Evolutionary conservation across 2,113 vertebrate genomes (phyloP).

Genomic region (Corythornis cristatus): DNA sequence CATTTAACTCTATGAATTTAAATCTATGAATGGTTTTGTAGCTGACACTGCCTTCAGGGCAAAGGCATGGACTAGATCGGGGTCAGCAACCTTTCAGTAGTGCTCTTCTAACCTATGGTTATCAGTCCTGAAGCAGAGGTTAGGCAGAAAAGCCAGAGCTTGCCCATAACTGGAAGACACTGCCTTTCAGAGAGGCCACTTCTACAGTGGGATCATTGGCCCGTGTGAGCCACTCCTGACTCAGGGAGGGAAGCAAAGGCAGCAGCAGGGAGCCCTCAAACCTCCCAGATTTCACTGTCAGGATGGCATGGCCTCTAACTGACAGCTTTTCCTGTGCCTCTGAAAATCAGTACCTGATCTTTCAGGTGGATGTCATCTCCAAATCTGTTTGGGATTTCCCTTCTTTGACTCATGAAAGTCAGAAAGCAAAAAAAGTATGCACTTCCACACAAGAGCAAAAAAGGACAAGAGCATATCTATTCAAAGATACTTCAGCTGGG

Average conservation of each 20-base stretch:
- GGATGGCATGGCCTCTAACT: background rate
- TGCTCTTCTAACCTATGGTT: background rate
- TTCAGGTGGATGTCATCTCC: background rate
- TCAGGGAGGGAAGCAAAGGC: background rate
- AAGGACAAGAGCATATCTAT: background rate
- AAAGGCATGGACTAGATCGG: background rate
- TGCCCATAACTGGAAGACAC: background rate
- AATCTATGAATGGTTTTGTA: background rate
- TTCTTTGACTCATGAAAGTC: background rate
- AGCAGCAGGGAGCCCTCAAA: background rate
- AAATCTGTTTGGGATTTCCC: background rate
- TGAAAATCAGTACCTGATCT: background rate
- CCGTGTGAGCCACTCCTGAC: background rate
- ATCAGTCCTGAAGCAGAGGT: background rate
- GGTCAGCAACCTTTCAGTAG: background rate
- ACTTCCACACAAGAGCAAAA: background rate
- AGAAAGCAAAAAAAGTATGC: background rate
- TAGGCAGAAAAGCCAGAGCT: background rate
- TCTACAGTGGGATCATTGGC: background rate
- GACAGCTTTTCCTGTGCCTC: background rate
- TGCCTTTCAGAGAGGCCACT: background rate
- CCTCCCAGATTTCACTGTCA: background rate
- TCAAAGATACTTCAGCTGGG: background rate
- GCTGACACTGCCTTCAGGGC: constrained; percentile 24
- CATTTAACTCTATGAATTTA: background rate